phyloP scores from a whole-genome alignment of 92 coral and sea anemone species.

The Diadumene lineata region DNA sequence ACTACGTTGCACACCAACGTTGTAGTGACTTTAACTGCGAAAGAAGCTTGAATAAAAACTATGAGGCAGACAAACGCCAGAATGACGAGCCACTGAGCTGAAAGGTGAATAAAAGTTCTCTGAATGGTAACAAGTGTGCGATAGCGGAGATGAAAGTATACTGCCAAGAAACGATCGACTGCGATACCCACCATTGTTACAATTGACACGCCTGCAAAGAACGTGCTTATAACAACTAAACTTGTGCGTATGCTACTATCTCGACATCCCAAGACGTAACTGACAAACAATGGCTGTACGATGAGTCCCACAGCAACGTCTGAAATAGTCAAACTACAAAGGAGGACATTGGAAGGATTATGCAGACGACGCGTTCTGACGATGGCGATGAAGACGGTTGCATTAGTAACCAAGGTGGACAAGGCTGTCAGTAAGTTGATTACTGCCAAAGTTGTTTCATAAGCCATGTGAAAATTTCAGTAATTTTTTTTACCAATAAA shows the following conservation, averaged over 20 bases:
- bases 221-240: background rate
- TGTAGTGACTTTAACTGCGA: background rate
- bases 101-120: background rate
- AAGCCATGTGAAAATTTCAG: too few species aligned
- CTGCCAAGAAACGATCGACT: conserved; percentile 14
- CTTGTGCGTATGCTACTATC: background rate
- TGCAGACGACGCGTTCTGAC: conserved; percentile 6
- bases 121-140: background rate
- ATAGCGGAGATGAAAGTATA: conserved; percentile 11
- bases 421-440: background rate
- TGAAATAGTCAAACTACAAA: conserved; percentile 17
- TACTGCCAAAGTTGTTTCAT: too few species aligned
- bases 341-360: conserved; percentile 19
- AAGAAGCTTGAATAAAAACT: background rate
- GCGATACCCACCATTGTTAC: conserved; percentile 6
- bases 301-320: conserved; percentile 20
- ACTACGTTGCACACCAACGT: background rate
- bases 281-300: conserved; percentile 14
- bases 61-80: background rate
- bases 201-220: conserved; percentile 4
- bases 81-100: background rate
- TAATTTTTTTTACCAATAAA: too few species aligned
- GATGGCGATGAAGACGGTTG: conserved; percentile 17
- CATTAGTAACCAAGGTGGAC: background rate
- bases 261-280: too few species aligned